A percentile compares a stretch with the other conserved stretches of the same genome.
Evolutionary conservation across 2,113 vertebrate genomes (phyloP).

Genomic region (Machaerirhynchus nigripectus): DNA sequence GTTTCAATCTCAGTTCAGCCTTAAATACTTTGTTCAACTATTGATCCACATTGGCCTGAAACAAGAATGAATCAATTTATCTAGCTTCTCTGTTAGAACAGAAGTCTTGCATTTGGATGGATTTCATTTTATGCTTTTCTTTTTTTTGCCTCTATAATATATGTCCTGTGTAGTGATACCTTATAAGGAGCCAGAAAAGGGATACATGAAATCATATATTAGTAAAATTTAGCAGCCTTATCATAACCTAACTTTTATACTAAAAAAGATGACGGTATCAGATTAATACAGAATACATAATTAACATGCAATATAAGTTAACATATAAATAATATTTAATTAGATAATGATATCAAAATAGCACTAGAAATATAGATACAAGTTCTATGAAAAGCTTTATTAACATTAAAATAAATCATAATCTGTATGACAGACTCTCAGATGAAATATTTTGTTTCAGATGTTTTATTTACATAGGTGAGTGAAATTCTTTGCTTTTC

Average conservation of each 20-base stretch:
- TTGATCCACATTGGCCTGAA: not conserved
- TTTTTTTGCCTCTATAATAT: not conserved
- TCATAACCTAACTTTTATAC: not conserved
- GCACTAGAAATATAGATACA: not conserved
- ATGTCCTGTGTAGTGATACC: not conserved
- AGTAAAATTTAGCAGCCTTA: not conserved
- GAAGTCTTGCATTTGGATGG: not conserved
- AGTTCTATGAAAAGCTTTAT: not conserved
- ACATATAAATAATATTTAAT: not conserved
- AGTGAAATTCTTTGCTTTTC: not conserved
- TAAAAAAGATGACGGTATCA: not conserved
- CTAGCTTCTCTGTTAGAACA: not conserved
- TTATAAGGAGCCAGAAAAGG: not conserved
- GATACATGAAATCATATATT: not conserved
- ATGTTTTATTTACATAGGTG: not conserved
- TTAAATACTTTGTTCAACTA: not conserved
- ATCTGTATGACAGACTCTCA: not conserved
- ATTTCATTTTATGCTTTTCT: not conserved
- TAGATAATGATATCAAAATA: not conserved
- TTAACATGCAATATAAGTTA: not conserved
- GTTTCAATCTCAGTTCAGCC: not conserved
- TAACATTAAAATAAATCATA: not conserved
- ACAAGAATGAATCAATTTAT: not conserved
- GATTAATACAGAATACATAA: not conserved
- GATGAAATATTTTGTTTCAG: not conserved